Evolutionary conservation across 2,888 invertebrate genomes (phyloP).

Genomic region (Dione juno): DNA sequence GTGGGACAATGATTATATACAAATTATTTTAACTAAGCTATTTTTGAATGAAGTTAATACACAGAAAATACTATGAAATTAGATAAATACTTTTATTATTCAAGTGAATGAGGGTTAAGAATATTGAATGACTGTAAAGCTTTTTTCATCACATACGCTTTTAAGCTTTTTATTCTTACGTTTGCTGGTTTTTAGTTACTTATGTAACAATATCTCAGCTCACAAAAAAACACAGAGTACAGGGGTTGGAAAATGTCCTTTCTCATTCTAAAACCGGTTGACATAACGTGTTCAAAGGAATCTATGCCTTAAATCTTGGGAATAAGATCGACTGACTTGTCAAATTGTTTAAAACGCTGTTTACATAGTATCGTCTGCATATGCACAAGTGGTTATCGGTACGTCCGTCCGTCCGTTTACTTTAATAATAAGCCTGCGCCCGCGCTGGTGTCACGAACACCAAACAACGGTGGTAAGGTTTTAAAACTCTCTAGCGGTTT

Average conservation of each 20-base stretch:
- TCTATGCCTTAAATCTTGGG: slow-evolving; percentile 22
- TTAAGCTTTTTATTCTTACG: slow-evolving; percentile 3
- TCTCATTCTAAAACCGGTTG: slow-evolving; percentile 33
- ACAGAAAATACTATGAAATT: too few relatives aligned
- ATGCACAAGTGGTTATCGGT: slow-evolving; percentile 78
- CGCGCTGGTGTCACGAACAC: slow-evolving; percentile 77
- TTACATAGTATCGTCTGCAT: slow-evolving; percentile 76
- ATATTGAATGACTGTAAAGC: not conserved
- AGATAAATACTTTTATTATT: not conserved
- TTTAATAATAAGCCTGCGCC: slow-evolving; percentile 77
- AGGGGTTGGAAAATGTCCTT: slow-evolving; percentile 30
- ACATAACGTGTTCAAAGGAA: not conserved
- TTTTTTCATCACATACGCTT: not conserved
- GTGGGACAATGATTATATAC: not conserved
- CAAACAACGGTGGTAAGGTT: slow-evolving; percentile 67
- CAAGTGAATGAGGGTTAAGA: not conserved
- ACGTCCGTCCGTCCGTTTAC: slow-evolving; percentile 74
- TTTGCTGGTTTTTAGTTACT: slow-evolving; percentile 26
- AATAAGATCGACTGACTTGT: slow-evolving; percentile 22
- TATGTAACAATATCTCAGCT: slow-evolving; percentile 28
- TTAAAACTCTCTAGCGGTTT: slow-evolving; percentile 36
- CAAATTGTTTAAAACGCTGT: slow-evolving; percentile 53
- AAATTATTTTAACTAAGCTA: not conserved
- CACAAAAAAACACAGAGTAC: slow-evolving; percentile 8
- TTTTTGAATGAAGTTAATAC: too few relatives aligned